These are phyloP conservation scores for Epinephelus coioides DNA, from an alignment of 2,797 vertebrate species.

Conservation along the genomic window DNA sequence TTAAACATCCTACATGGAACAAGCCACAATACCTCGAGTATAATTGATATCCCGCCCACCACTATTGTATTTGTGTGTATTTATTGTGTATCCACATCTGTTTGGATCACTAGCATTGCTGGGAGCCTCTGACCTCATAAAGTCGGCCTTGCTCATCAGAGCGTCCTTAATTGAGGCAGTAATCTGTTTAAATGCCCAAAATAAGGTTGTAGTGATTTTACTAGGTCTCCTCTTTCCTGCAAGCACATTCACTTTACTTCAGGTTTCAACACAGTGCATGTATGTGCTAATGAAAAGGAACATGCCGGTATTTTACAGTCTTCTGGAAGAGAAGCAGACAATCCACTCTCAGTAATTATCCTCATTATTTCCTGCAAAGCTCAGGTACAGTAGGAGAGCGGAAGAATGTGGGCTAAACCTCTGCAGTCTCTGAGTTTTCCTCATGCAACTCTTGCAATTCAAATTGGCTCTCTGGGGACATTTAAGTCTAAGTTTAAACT, in stretches of 20 bases:
- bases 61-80: neutral
- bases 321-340: conserved; percentile 7
- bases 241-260: neutral
- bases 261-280: neutral
- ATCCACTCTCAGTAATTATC: conserved; percentile 18
- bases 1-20: too few relatives aligned
- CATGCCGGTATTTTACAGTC: neutral
- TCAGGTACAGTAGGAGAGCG: conserved; percentile 27
- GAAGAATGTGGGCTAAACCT: conserved; percentile 33
- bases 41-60: too few relatives aligned
- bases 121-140: conserved; percentile 21
- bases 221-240: neutral
- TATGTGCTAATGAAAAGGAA: conserved; percentile 9
- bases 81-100: conserved; percentile 18
- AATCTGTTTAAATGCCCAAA: neutral
- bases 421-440: conserved; percentile 33
- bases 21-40: too few relatives aligned
- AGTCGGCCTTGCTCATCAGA: neutral
- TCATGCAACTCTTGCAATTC: conserved; percentile 47
- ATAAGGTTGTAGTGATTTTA: neutral
- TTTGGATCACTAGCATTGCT: conserved; percentile 4
- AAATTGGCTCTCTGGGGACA: conserved; percentile 69
- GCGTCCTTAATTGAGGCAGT: neutral
- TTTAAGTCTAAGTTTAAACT: conserved; percentile 68
- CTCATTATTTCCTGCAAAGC: conserved; percentile 20